Evolutionary conservation across 2,113 vertebrate genomes (phyloP).

Genomic region (Mesitornis unicolor): DNA sequence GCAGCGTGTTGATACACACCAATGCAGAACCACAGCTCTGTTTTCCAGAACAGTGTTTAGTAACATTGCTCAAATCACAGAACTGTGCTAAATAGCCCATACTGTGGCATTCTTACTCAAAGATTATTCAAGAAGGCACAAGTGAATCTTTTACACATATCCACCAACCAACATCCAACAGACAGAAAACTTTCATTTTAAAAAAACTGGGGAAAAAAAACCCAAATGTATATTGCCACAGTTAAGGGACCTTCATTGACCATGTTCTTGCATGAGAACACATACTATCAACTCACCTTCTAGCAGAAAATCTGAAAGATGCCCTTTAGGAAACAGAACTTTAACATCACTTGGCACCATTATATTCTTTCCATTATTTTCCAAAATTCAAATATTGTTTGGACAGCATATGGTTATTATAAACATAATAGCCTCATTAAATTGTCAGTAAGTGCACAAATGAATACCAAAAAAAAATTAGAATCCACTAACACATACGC

Average conservation of each 20-base stretch:
- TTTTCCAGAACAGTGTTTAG: neutral
- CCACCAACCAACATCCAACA: neutral
- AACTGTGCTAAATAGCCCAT: neutral
- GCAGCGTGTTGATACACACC: neutral
- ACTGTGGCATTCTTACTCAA: neutral
- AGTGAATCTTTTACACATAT: neutral
- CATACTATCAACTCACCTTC: slow-evolving; percentile 6
- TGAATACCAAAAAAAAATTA: neutral
- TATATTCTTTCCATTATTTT: neutral
- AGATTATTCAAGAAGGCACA: neutral
- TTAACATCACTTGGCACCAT: slow-evolving; percentile 9
- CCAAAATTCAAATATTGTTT: neutral
- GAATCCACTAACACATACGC: neutral
- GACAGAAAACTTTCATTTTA: neutral
- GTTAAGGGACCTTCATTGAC: neutral
- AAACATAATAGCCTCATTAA: slow-evolving; percentile 52
- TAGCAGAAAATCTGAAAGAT: neutral
- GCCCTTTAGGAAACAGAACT: slow-evolving; percentile 1
- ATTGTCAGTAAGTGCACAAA: slow-evolving; percentile 47
- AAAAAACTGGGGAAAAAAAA: neutral
- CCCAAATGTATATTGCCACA: neutral
- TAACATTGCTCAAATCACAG: neutral
- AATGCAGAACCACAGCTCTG: neutral
- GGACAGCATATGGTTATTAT: neutral
- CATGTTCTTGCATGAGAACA: neutral